These are phyloP conservation scores for Eptatretus atami DNA, from an alignment of 2,797 vertebrate species.

Conservation along the genomic window DNA sequence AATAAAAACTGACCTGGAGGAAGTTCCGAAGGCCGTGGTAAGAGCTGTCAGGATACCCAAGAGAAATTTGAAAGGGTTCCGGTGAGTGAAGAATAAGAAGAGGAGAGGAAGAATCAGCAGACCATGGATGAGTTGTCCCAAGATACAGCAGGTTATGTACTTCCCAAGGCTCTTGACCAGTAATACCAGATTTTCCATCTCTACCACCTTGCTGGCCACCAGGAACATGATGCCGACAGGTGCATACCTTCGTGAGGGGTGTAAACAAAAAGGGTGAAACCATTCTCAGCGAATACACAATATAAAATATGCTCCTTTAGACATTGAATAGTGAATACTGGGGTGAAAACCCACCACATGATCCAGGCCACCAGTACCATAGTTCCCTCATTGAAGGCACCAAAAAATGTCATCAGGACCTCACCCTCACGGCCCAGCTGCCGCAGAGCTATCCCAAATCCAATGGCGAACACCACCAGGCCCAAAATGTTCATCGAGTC, in stretches of 20 bases:
- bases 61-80: conserved; percentile 49
- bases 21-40: conserved; percentile 48
- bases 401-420: conserved; percentile 39
- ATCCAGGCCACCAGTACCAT: conserved; percentile 41
- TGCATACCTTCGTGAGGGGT: conserved; percentile 25
- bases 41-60: conserved; percentile 37
- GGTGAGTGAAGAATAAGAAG: conserved; percentile 36
- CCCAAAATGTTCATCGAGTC: conserved; percentile 63
- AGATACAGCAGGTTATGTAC: conserved; percentile 41
- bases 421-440: conserved; percentile 49
- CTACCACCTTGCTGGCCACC: conserved; percentile 45
- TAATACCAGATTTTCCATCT: conserved; percentile 27
- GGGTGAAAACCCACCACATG: conserved; percentile 26
- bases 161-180: conserved; percentile 44
- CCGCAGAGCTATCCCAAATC: conserved; percentile 39
- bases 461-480: conserved; percentile 47
- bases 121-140: conserved; percentile 44
- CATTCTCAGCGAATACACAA: too few species aligned
- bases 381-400: conserved; percentile 34
- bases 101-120: conserved; percentile 30
- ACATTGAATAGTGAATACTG: too few species aligned
- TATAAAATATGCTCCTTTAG: too few species aligned
- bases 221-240: conserved; percentile 63
- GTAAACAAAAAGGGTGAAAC: too few species aligned
- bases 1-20: conserved; percentile 27